phyloP scores from a whole-genome alignment of 2,113 vertebrate species.

The Entomyzon cyanotis region DNA sequence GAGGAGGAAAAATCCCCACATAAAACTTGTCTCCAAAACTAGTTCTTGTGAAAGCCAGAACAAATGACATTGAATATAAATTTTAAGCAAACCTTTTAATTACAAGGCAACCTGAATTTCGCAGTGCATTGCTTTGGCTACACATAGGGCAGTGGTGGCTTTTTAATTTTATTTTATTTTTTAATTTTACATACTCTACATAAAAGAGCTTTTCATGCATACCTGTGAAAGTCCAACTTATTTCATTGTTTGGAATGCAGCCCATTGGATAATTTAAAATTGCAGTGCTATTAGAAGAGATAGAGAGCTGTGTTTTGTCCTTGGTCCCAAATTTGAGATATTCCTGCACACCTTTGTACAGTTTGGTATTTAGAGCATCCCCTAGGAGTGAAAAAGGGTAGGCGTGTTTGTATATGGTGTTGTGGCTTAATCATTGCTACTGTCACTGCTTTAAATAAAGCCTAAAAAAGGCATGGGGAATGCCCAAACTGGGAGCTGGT shows the following conservation, averaged over 20 bases:
- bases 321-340: neutral
- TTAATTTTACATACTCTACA: neutral
- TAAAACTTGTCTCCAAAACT: neutral
- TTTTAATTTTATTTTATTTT: neutral
- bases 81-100: neutral
- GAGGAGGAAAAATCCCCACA: neutral
- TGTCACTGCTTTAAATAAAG: neutral
- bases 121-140: neutral
- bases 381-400: neutral
- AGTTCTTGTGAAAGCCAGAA: neutral
- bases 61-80: neutral
- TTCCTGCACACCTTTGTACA: neutral
- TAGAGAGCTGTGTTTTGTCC: neutral
- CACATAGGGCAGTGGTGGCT: neutral
- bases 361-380: neutral
- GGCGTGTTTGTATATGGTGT: neutral
- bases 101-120: neutral
- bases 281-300: neutral
- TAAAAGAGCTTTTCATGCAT: neutral
- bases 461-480: neutral
- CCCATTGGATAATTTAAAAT: neutral
- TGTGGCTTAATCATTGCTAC: neutral
- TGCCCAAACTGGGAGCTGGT: neutral
- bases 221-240: neutral
- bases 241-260: neutral